Base-by-base conservation (phyloP, 2,888 invertebrate species). In the Phalera bucephala region DNA sequence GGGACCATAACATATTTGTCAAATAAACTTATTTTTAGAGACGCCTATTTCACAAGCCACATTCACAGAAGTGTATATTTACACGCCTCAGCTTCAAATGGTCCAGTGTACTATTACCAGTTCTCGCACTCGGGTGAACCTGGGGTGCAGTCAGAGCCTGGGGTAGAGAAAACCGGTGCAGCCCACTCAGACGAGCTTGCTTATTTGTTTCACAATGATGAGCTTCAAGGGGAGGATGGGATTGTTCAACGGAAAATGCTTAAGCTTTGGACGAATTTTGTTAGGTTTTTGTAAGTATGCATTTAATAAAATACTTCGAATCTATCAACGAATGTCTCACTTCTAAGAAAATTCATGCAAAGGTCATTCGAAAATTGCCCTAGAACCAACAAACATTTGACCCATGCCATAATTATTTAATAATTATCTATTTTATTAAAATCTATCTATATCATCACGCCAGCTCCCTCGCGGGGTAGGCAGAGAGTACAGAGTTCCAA, bases 141-240 rank as follows among this genome's bases (percentile, higher is more conserved):
- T 1, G 87, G 87, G 1, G 75, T 84, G 5, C 66, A 63, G 19
- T 45, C 65, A 0, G 80, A 80, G 34, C 66, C 66, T 1, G 71
- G 66, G 1, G 36, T 73, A 4, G 39, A 43, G 6, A 88, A 86
- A 52, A 37, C 23, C 0, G 88, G 89, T 0, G 86, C 88, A 0
- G 82, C 86, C 0, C 83, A 87, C 44, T 80, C 84, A 0, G 89
- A 89, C 30, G 89, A 89, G 44, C 60, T 89, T 32, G 79, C 71
- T 0, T 83, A 81, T 41, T 43, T 89, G 34, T 85, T 88, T 36
- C 62, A 75, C 6, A 71, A 67, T 0, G 49, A 42, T 3, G 57
- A 57, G 10, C 39, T 79, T 1, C 61, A 65, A 1, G 81, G 71
- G 0, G 73, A 78, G 0, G 80, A 85, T n/a, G 73, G 64, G 1